Evolutionary conservation across 30 jellyfish, hydroid and myxozoan species (phyloP).

Genomic region (Mastigias papua): DNA sequence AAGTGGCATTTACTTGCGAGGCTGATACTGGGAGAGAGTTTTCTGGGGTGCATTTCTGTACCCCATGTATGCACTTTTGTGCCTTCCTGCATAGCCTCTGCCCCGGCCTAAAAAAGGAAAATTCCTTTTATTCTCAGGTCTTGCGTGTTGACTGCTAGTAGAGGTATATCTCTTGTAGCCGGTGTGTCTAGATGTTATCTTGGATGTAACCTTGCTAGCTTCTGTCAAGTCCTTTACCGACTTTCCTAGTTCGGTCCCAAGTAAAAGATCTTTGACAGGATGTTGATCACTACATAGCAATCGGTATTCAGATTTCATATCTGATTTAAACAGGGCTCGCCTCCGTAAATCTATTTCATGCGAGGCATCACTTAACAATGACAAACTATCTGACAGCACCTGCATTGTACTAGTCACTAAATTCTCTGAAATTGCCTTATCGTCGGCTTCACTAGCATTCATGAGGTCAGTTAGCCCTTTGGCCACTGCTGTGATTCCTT

Average conservation of each 20-base stretch:
- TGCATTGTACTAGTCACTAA: not conserved
- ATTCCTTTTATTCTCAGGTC: not conserved
- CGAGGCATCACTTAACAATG: not conserved
- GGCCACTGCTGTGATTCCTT: not conserved
- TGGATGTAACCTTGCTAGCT: not conserved
- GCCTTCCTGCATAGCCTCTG: not conserved
- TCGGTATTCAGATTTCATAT: not conserved
- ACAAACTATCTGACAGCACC: not conserved
- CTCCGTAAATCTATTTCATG: not conserved
- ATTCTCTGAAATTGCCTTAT: not conserved
- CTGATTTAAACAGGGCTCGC: not conserved
- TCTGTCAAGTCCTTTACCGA: not conserved
- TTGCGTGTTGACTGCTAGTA: not conserved
- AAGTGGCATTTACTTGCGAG: not conserved
- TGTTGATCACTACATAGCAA: not conserved
- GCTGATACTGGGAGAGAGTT: not conserved
- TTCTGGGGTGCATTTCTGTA: not conserved
- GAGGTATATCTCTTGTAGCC: not conserved
- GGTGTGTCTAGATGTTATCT: not conserved
- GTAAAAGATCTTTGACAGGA: not conserved
- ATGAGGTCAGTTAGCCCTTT: not conserved
- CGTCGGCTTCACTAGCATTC: not conserved
- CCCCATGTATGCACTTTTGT: not conserved
- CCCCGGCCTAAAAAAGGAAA: not conserved
- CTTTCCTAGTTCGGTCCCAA: not conserved